Percentiles rank a stretch among this genome's conserved stretches.
These are phyloP conservation scores for Cygnus atratus DNA, from an alignment of 2,113 vertebrate genomes.

Conservation along the genomic window DNA sequence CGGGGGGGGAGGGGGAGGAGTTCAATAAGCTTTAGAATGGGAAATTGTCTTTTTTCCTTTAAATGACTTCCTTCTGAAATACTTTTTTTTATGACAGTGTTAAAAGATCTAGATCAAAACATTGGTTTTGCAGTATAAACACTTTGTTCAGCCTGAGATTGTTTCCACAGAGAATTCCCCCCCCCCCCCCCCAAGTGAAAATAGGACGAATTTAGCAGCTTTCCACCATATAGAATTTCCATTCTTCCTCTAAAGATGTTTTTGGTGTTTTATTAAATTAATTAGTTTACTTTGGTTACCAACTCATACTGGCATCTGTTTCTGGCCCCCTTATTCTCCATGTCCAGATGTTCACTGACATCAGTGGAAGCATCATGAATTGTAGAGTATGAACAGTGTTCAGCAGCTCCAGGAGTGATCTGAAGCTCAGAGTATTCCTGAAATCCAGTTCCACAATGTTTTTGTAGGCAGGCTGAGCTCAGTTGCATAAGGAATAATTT, in stretches of 20 bases:
- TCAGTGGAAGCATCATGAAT: background rate
- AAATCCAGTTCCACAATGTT: background rate
- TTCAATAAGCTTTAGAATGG: background rate
- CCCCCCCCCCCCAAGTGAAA: background rate
- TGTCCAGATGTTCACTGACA: background rate
- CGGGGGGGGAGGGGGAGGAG: background rate
- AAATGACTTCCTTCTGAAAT: background rate
- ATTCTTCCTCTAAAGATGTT: slow-evolving; percentile 13
- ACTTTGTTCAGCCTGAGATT: background rate
- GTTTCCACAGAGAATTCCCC: background rate
- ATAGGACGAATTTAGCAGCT: background rate
- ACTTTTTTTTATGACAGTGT: background rate
- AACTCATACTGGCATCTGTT: background rate
- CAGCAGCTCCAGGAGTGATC: background rate
- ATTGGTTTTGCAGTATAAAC: background rate
- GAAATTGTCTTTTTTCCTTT: background rate
- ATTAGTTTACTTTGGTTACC: background rate
- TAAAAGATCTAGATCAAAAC: background rate
- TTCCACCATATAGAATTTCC: background rate
- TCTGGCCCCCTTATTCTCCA: background rate
- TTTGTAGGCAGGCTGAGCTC: background rate
- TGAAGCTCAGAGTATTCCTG: background rate
- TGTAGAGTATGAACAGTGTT: no score
- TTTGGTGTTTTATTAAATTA: background rate
- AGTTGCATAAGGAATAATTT: background rate